A percentile compares a stretch with the other conserved stretches of the same genome.
These are phyloP conservation scores for Phoronis australis DNA, from an alignment of 2,888 invertebrate genomes.

Conservation along the genomic window DNA sequence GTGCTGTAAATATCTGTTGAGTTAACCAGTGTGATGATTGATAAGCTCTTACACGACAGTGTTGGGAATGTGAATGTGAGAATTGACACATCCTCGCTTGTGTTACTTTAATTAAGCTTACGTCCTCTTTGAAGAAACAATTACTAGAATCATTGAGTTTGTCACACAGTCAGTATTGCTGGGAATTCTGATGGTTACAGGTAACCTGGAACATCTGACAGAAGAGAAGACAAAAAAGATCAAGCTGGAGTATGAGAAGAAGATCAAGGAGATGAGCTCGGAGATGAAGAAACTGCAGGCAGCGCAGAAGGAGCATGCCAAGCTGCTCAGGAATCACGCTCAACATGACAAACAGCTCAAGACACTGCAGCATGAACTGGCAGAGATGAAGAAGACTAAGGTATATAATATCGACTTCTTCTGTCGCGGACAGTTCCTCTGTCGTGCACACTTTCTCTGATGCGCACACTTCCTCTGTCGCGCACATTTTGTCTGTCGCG, in stretches of 20 bases:
- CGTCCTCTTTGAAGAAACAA: too few relatives aligned
- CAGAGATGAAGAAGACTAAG: slow-evolving; percentile 78
- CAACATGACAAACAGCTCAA: slow-evolving; percentile 71
- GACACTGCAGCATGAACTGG: slow-evolving; percentile 67
- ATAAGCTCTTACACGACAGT: too few relatives aligned
- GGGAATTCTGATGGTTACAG: too few relatives aligned
- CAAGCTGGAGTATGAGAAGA: slow-evolving; percentile 83
- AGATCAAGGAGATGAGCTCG: slow-evolving; percentile 74
- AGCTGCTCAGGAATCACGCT: slow-evolving; percentile 72
- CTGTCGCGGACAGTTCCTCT: not conserved
- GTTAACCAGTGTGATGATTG: too few relatives aligned
- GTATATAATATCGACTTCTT: slow-evolving; percentile 58
- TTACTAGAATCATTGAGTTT: too few relatives aligned
- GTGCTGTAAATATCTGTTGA: too few relatives aligned
- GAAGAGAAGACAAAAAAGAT: slow-evolving; percentile 57
- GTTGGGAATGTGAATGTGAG: too few relatives aligned
- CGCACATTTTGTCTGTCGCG: not conserved
- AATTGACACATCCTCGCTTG: too few relatives aligned
- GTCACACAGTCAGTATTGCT: too few relatives aligned
- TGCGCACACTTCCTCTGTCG: not conserved
- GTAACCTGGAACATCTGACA: too few relatives aligned
- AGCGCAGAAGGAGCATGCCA: slow-evolving; percentile 83
- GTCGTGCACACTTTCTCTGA: not conserved
- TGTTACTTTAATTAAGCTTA: too few relatives aligned
- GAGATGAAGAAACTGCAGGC: slow-evolving; percentile 79